Evolutionary conservation across 1,140 invertebrate genomes (phyloP).

Genomic region (Zaprionus gabonicus): DNA sequence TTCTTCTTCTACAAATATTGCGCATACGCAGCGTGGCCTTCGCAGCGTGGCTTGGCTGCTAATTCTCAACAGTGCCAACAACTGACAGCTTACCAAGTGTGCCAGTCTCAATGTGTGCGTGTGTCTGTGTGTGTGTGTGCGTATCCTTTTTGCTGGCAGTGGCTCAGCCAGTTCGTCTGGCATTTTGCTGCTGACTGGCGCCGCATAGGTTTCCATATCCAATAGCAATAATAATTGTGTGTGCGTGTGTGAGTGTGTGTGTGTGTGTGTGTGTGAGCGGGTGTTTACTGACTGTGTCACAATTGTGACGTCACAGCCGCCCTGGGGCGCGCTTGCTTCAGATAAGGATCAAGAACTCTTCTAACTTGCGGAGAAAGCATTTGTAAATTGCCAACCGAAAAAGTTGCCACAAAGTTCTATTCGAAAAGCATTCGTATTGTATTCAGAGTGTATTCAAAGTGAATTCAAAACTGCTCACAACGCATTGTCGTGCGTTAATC

Average conservation of each 20-base stretch:
- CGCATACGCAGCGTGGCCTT: slow-evolving; percentile 51
- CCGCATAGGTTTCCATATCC: slow-evolving; percentile 27
- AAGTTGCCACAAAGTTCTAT: not conserved
- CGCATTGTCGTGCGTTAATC: not conserved
- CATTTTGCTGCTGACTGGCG: slow-evolving; percentile 36
- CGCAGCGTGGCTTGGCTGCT: slow-evolving; percentile 23
- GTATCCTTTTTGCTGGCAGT: slow-evolving; percentile 22
- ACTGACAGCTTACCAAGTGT: slow-evolving; percentile 27
- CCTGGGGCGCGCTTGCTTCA: slow-evolving; percentile 6
- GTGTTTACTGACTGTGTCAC: slow-evolving; percentile 32
- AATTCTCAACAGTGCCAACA: slow-evolving; percentile 42
- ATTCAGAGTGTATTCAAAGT: not conserved
- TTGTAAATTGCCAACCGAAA: not conserved
- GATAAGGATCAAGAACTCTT: not conserved
- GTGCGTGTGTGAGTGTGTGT: not conserved
- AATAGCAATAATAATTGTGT: not conserved
- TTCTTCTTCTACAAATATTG: slow-evolving; percentile 27
- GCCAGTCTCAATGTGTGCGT: slow-evolving; percentile 5
- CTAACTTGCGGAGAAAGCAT: not conserved
- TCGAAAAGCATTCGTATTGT: not conserved
- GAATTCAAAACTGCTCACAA: not conserved
- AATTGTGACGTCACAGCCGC: slow-evolving; percentile 38
- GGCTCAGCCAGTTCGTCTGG: slow-evolving; percentile 43
- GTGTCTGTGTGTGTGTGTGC: slow-evolving; percentile 15
- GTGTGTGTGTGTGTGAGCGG: slow-evolving; percentile 7